Conservation (phyloP, 2,113 vertebrate genomes). For the Podiceps cristatus region DNA sequence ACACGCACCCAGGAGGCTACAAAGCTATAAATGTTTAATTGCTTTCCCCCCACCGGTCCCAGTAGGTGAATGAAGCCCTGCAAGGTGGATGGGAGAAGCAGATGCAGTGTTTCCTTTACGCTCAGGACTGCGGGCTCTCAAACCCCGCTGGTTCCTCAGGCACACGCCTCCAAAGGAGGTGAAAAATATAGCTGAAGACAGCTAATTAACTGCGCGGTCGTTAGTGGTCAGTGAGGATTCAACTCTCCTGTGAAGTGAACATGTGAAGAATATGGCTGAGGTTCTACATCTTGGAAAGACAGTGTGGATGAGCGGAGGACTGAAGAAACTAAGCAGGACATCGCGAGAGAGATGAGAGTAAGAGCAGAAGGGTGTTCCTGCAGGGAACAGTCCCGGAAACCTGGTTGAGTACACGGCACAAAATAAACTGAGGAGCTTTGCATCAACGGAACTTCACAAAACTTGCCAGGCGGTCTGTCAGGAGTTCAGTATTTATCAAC, state of each 20-base stretch:
- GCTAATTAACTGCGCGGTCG: background rate
- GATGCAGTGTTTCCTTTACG: background rate
- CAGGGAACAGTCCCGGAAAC: background rate
- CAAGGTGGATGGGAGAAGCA: background rate
- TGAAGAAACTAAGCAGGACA: background rate
- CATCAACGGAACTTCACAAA: background rate
- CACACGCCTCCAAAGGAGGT: background rate
- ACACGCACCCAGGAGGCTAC: background rate
- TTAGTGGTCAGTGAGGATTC: background rate
- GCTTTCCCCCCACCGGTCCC: background rate
- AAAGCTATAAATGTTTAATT: conserved; percentile 29
- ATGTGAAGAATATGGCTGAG: background rate
- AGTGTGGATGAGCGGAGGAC: background rate
- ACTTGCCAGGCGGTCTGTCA: background rate
- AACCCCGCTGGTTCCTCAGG: background rate
- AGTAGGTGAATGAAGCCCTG: background rate
- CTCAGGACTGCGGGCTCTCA: background rate
- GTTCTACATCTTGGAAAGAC: background rate
- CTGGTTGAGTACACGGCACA: background rate
- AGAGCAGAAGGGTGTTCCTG: background rate
- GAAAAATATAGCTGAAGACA: background rate
- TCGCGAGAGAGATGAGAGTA: background rate
- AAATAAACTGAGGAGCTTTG: conserved; percentile 16
- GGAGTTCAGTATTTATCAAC: conserved; percentile 6
- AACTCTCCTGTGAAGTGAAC: background rate